Conservation (phyloP, 2,797 vertebrate genomes). For the Erethizon dorsatum region DNA sequence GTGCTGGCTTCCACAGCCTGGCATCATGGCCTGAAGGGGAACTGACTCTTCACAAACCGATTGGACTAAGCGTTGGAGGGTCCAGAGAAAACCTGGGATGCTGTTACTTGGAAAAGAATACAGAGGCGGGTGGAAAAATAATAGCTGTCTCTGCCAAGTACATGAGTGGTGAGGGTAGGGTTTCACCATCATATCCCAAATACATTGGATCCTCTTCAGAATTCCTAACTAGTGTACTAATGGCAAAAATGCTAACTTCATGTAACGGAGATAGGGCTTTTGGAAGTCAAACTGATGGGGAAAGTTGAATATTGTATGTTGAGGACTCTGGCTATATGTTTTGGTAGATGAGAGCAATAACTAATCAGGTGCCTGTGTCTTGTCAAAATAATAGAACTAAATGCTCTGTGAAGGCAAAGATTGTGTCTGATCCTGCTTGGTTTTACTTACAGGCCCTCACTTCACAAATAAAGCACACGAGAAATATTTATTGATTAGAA, state of each 20-base stretch:
- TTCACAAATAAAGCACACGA: background rate
- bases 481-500: conserved; percentile 24
- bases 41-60: background rate
- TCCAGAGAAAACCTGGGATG: background rate
- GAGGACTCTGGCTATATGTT: background rate
- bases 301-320: background rate
- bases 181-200: background rate
- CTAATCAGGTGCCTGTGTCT: background rate
- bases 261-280: background rate
- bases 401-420: conserved; percentile 1
- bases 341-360: background rate
- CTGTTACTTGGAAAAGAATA: background rate
- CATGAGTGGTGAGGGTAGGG: background rate
- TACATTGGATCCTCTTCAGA: background rate
- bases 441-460: background rate
- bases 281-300: background rate
- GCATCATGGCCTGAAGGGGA: background rate
- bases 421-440: background rate
- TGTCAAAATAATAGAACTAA: background rate
- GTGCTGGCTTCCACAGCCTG: background rate
- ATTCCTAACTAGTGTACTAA: background rate
- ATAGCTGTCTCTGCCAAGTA: background rate
- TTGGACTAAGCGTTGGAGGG: background rate
- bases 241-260: background rate
- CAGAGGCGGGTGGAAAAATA: conserved; percentile 4